phyloP scores from a whole-genome alignment of 2,113 vertebrate genomes.

The Pomatorhinus ruficollis region DNA sequence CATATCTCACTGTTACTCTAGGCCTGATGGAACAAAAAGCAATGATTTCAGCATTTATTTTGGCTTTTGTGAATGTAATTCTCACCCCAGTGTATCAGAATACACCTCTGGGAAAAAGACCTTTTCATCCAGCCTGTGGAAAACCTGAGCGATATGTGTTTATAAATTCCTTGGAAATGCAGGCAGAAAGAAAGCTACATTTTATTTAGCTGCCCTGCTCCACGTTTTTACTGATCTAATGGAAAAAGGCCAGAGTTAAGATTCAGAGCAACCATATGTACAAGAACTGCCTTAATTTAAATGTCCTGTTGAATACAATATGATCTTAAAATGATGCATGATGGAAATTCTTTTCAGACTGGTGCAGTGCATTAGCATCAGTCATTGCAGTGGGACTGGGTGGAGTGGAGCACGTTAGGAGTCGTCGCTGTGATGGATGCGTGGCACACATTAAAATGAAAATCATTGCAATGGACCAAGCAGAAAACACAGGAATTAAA shows the following conservation, averaged over 20 bases:
- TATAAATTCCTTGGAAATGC: not conserved
- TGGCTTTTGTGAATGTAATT: not conserved
- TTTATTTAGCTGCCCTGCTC: not conserved
- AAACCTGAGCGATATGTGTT: not conserved
- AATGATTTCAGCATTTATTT: not conserved
- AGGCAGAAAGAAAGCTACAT: not conserved
- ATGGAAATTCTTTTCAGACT: constrained; percentile 39
- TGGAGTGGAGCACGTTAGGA: not conserved
- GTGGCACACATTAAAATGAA: not conserved
- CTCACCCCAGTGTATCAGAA: not conserved
- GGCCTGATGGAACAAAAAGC: not conserved
- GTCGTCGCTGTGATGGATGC: not conserved
- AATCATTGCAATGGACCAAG: not conserved
- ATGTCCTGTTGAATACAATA: not conserved
- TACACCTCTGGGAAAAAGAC: not conserved
- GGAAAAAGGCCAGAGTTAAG: constrained; percentile 2
- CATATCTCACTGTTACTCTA: not conserved
- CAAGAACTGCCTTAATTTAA: constrained; percentile 24
- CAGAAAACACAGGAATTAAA: not conserved
- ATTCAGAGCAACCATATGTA: not conserved
- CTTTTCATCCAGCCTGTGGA: not conserved
- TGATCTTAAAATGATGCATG: constrained; percentile 30
- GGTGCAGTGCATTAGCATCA: constrained; percentile 36
- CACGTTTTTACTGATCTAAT: not conserved
- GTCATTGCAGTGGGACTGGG: constrained; percentile 24